phyloP scores from a whole-genome alignment of 2,113 vertebrate genomes.

The Tenebrosternarchus preto region DNA sequence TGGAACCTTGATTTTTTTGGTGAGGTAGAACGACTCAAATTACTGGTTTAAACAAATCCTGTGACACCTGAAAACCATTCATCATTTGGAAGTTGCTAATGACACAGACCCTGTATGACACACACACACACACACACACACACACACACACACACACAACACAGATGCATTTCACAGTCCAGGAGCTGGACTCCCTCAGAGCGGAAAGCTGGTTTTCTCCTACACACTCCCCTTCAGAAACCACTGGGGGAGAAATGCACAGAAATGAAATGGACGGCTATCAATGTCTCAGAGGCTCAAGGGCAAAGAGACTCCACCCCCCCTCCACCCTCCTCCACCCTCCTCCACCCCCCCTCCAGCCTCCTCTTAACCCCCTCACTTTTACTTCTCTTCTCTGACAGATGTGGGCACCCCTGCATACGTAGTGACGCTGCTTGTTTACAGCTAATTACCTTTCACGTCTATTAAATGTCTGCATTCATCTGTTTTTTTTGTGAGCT shows the following conservation, averaged over 20 bases:
- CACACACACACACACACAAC: not conserved
- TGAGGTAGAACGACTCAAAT: not conserved
- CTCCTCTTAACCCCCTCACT: not conserved
- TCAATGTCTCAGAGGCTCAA: slow-evolving; percentile 8
- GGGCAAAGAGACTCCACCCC: slow-evolving; percentile 14
- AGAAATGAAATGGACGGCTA: slow-evolving; percentile 33
- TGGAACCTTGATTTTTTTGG: not conserved
- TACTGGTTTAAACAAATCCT: slow-evolving; percentile 4
- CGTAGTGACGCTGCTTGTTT: slow-evolving; percentile 17
- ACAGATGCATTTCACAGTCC: not conserved
- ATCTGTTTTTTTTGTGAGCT: not conserved
- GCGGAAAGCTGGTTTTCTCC: slow-evolving; percentile 22
- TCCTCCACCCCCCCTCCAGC: not conserved
- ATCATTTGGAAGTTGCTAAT: slow-evolving; percentile 1
- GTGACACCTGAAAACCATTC: slow-evolving; percentile 15
- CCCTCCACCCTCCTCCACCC: not conserved
- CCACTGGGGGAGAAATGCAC: not conserved
- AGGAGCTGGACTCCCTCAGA: slow-evolving; percentile 20
- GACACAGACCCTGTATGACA: not conserved
- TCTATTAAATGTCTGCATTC: not conserved
- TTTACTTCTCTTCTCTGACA: slow-evolving; percentile 20
- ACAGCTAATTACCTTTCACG: not conserved
- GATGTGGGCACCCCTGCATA: slow-evolving; percentile 4
- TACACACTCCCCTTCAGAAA: slow-evolving; percentile 11
- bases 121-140: slow-evolving; percentile 4